Conservation (phyloP, 2,888 invertebrate genomes). For the Agrotis clavis region DNA sequence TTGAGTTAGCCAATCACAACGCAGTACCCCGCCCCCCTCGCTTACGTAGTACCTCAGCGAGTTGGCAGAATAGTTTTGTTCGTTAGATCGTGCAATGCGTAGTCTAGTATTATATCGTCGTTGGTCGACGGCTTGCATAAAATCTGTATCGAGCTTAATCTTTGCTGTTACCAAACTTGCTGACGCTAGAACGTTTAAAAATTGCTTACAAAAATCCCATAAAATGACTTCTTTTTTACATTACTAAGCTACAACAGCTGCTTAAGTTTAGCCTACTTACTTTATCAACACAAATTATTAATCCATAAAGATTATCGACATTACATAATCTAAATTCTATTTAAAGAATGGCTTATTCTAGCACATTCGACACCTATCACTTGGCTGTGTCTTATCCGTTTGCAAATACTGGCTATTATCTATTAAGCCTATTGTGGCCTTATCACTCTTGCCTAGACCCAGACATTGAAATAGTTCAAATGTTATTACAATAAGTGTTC, state of each 20-base stretch:
- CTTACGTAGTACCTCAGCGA: no score
- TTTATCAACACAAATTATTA: background rate
- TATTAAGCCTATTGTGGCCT: background rate
- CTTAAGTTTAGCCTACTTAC: background rate
- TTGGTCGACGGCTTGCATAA: no score
- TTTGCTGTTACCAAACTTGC: no score
- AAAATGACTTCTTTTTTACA: background rate
- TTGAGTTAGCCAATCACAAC: no score
- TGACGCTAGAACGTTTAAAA: no score
- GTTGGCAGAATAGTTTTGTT: no score
- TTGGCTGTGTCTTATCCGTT: slow-evolving; percentile 35
- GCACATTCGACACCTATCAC: slow-evolving; percentile 18
- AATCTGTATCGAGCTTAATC: no score
- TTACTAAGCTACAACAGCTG: background rate
- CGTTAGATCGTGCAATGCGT: no score
- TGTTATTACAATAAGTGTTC: slow-evolving; percentile 4
- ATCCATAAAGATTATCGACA: background rate
- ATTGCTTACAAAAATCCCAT: no score
- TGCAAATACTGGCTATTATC: background rate
- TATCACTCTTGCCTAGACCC: slow-evolving; percentile 39
- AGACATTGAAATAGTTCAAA: slow-evolving; percentile 31
- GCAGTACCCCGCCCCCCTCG: no score
- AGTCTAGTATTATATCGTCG: no score
- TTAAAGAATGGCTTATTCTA: slow-evolving; percentile 28
- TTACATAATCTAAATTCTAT: slow-evolving; percentile 31